Percentiles rank a stretch among this genome's conserved stretches.
These are phyloP conservation scores for Pristiophorus japonicus DNA, from an alignment of 2,113 vertebrate genomes.

Conservation along the genomic window DNA sequence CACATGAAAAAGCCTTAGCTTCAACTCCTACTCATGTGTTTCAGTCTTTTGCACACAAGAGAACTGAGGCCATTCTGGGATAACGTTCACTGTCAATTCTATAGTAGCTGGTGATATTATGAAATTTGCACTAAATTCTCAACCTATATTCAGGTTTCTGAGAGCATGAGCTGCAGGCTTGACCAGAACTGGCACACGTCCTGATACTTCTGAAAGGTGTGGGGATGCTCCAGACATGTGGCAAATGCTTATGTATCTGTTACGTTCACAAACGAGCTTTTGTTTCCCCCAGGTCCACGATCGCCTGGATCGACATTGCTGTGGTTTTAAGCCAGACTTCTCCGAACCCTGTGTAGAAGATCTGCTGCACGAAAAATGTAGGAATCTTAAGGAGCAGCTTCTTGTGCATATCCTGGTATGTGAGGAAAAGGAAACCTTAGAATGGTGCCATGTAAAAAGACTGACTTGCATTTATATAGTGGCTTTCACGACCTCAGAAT, in stretches of 20 bases:
- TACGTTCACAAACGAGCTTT: conserved; percentile 12
- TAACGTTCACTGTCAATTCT: not conserved
- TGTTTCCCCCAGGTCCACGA: conserved; percentile 71
- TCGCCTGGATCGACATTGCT: conserved; percentile 85
- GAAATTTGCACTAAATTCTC: conserved; percentile 18
- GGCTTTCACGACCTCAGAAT: not conserved
- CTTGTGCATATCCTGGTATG: conserved; percentile 89
- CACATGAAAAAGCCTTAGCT: not conserved
- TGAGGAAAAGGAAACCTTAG: not conserved
- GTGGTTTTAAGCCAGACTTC: conserved; percentile 77
- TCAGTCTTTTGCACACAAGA: not conserved
- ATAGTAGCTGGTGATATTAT: not conserved
- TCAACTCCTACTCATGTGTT: not conserved
- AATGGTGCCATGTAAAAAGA: too few relatives aligned
- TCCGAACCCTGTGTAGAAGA: conserved; percentile 79
- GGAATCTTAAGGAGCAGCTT: conserved; percentile 61
- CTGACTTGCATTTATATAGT: not conserved
- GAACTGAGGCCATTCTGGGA: not conserved
- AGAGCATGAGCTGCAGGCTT: not conserved
- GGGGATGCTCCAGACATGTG: not conserved
- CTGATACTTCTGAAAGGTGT: not conserved
- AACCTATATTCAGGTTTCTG: not conserved
- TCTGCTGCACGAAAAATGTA: conserved; percentile 70
- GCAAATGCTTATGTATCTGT: conserved; percentile 1
- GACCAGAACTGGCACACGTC: not conserved